These are phyloP conservation scores for Cryptoblepharus egeriae DNA, from an alignment of 2,797 vertebrate genomes.

Conservation along the genomic window DNA sequence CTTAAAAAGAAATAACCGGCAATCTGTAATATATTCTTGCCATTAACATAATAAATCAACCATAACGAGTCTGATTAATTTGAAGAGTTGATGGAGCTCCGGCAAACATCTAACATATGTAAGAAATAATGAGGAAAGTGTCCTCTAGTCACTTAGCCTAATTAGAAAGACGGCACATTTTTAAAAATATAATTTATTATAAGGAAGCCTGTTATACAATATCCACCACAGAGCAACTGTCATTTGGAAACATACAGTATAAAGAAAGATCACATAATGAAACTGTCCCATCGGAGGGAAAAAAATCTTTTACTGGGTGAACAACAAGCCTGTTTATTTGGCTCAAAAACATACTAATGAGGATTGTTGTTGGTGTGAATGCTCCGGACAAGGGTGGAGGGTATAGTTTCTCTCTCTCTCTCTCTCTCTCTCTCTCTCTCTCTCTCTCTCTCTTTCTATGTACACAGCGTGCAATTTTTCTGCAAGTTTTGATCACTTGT, in stretches of 20 bases:
- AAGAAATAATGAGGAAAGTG: background rate
- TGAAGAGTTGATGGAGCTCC: background rate
- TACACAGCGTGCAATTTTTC: slow-evolving; percentile 20
- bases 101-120: background rate
- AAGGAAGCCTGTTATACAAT: slow-evolving; percentile 2
- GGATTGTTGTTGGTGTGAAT: slow-evolving; percentile 31
- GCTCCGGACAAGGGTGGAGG: background rate
- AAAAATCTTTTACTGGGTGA: background rate
- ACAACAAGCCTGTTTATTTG: background rate
- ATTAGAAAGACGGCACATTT: slow-evolving; percentile 4
- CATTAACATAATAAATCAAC: background rate
- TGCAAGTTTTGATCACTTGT: slow-evolving; percentile 43
- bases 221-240: slow-evolving; percentile 14
- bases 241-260: background rate
- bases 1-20: slow-evolving; percentile 43
- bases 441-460: slow-evolving; percentile 22
- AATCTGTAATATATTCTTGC: slow-evolving; percentile 12
- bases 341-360: slow-evolving; percentile 25
- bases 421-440: slow-evolving; percentile 40
- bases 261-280: background rate
- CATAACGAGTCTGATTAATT: background rate
- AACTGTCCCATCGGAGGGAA: background rate
- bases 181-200: background rate
- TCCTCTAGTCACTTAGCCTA: background rate
- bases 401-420: slow-evolving; percentile 14